A percentile compares a stretch with the other conserved stretches of the same genome.
phyloP scores from a whole-genome alignment of 2,113 vertebrate species.

The Lynx canadensis region DNA sequence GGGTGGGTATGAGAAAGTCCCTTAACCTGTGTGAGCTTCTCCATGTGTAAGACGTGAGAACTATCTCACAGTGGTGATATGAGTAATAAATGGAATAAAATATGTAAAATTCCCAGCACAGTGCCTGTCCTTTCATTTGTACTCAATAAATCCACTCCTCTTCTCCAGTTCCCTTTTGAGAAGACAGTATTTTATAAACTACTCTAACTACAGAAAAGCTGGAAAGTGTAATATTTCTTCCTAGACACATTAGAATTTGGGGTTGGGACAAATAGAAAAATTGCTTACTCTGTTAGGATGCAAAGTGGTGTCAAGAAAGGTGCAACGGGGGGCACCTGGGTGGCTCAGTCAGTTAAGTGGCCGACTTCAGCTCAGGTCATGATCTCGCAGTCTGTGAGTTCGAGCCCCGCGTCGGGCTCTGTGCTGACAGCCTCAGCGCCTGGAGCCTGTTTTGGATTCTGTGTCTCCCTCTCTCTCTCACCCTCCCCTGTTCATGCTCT shows the following conservation, averaged over 20 bases:
- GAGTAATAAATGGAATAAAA: background rate
- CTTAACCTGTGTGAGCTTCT: background rate
- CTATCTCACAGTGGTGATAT: background rate
- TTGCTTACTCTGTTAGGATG: background rate
- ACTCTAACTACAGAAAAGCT: background rate
- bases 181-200: background rate
- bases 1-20: background rate
- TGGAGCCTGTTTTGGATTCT: no score
- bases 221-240: background rate
- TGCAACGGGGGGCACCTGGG: background rate
- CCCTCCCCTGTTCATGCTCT: no score
- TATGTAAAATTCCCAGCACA: background rate
- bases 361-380: accelerated
- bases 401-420: no score
- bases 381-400: accelerated
- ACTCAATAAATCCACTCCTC: background rate
- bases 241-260: background rate
- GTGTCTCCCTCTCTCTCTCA: no score
- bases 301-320: background rate
- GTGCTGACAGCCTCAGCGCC: no score
- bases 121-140: background rate
- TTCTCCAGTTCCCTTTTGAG: background rate
- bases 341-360: no score
- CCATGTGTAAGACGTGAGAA: background rate
- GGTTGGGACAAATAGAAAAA: background rate